These are phyloP conservation scores for Meteorus sp. DNA, from an alignment of 1,140 invertebrate genomes.

Conservation along the genomic window DNA sequence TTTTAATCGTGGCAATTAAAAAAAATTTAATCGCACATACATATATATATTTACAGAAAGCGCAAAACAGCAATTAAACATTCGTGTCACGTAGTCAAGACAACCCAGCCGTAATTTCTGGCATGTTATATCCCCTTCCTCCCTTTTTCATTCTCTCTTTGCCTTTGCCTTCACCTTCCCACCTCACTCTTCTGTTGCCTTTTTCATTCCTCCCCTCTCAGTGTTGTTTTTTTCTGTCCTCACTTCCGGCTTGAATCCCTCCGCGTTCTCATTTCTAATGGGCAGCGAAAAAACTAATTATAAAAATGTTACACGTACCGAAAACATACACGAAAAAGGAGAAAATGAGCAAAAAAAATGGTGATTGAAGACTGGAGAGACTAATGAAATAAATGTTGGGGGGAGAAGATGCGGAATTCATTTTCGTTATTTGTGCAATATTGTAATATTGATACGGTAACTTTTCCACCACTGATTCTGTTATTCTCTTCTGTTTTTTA, in stretches of 20 bases:
- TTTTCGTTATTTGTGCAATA: not conserved
- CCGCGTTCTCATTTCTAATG: constrained; percentile 8
- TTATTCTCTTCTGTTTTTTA: not conserved
- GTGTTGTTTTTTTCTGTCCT: too few species aligned
- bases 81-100: constrained; percentile 36
- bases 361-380: too few species aligned
- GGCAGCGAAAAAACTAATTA: constrained; percentile 39
- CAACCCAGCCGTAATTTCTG: constrained; percentile 22
- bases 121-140: too few species aligned
- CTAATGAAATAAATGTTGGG: not conserved
- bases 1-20: constrained; percentile 49
- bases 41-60: too few species aligned
- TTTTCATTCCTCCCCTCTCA: too few species aligned
- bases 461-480: not conserved
- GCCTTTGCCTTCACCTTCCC: too few species aligned
- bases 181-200: too few species aligned
- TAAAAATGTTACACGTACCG: constrained; percentile 41
- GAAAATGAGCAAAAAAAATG: not conserved
- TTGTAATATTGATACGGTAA: not conserved
- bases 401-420: too few species aligned
- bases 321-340: not conserved
- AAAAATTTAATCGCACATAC: constrained; percentile 50
- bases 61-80: constrained; percentile 43
- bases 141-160: too few species aligned
- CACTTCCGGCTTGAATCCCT: too few species aligned